A percentile compares a stretch with the other conserved stretches of the same genome.
Evolutionary conservation across 1,140 invertebrate genomes (phyloP).

Genomic region (Drosophila ambigua): DNA sequence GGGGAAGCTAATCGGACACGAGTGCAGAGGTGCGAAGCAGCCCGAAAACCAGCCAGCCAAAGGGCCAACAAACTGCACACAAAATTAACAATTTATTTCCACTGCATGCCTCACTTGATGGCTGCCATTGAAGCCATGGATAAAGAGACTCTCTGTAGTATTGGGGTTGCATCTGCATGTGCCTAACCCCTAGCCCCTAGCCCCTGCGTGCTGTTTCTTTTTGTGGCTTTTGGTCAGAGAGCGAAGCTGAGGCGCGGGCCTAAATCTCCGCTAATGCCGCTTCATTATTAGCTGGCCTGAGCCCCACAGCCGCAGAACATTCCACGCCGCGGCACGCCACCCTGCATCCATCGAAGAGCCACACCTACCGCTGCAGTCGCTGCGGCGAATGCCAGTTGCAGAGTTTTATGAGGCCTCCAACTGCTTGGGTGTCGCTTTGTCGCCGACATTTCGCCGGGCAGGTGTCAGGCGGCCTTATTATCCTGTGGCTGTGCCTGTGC

Average conservation of each 20-base stretch:
- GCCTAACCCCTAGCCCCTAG: no score
- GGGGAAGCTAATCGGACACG: no score
- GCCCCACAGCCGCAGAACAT: conserved; percentile 12
- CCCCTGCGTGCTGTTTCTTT: conserved; percentile 4
- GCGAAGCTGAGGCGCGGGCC: background rate
- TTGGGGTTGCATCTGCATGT: no score
- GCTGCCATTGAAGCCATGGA: no score
- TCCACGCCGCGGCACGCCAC: conserved; percentile 24
- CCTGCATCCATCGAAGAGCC: no score
- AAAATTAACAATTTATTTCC: no score
- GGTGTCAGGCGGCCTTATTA: conserved; percentile 62
- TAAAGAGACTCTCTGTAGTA: no score
- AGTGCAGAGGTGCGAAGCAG: background rate
- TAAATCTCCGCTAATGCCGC: conserved; percentile 15
- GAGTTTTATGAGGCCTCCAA: conserved; percentile 51
- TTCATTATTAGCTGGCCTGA: conserved; percentile 36
- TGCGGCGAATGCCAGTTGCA: conserved; percentile 15
- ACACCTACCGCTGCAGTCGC: conserved; percentile 10
- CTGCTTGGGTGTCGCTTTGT: conserved; percentile 22
- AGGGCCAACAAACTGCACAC: no score
- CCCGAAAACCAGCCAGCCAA: no score
- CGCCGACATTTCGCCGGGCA: conserved; percentile 43
- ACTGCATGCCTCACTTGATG: no score
- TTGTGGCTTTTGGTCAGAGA: background rate
- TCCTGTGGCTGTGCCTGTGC: conserved; percentile 8